Base-by-base conservation (phyloP, 2,797 vertebrate genomes). In the Arnoldichthys spilopterus region DNA sequence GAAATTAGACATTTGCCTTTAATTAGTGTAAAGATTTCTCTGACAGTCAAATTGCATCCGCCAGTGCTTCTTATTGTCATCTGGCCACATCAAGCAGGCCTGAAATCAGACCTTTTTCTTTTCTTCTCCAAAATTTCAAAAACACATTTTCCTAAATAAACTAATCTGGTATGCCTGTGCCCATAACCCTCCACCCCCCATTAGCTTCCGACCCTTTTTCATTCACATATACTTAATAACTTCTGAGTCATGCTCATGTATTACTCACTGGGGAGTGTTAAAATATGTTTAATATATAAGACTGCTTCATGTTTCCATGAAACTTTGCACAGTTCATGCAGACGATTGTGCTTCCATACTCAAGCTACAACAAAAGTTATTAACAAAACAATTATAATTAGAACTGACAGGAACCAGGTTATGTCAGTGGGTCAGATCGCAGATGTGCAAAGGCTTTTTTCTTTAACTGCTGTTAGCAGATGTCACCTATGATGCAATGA, bases 1-100 rank as follows among this genome's bases (percentile, higher is more conserved):
- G 78, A 81, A 76, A 80, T 59, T 71, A 77, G 69, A 71, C 84
- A 85, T 77, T 80, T 85, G 82, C 62, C 64, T 84, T 85, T 85
- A 80, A 85, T 85, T 81, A 78, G 63, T 7, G 53, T 18, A 7
- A 51, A 75, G 71, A 56, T 24, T 66, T 47, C 67, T 74, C 72
- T 80, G 83, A 58, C 82, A 62, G 80, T n/a, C 30, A 78, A 81
- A 86, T 84, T 81, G 71, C 72, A 78, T 86, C 74, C 66, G 75
- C 78, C 49, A 74, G 79, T 56, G 56, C 66, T 79, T 82, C 72
- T 82, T 69, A 72, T 84, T 84, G 78, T 83, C 77, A 49, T 74
- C 12, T 9, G 18, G 61, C 77, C 81, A 79, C 85, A 86, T 81
- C 80, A 85, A 84, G 83, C 69, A 56, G 18, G 26, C 45, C n/a